Base-by-base conservation (phyloP, 1,140 invertebrate species). In the Macrostomum lignano region DNA sequence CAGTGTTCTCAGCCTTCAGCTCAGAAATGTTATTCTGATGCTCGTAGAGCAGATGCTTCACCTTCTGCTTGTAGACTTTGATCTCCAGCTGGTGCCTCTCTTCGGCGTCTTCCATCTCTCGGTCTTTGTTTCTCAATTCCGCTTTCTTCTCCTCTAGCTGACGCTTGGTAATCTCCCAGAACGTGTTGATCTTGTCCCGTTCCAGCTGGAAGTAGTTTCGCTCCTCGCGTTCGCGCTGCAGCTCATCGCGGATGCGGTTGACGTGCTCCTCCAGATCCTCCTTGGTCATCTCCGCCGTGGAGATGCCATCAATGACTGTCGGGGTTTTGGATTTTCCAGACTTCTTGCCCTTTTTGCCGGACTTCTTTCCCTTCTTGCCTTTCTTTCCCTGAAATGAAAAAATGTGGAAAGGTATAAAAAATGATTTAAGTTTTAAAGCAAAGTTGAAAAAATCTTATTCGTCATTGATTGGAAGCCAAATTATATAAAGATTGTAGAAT, bases 151-250 rank as follows among this genome's bases (percentile, higher is more conserved):
- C 75, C 38, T 78, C 70, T 5, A 81, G 51, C 48, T 81, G 72
- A 41, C 71, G 67, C 42, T 72, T 66, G 1, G 74, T 74, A 28
- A 79, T 74, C 52, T 88, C 78, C 79, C 79, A 88, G 55, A 84
- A 84, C 19, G 74, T 77, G 39, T 76, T 66, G 10, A 88, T 67
- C 58, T 84, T 84, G 50, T 91, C 81, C 42, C 81, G 64, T 56
- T 93, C 82, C 31, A 88, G 51, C 60, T 88, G 81, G 44, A 88
- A 86, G 48, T 74, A 86, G 52, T 88, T 88, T 41, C 81, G 60
- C 53, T 91, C 79, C 55, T 88, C 79, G 42, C 79, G 63, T 57
- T 88, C 81, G 26, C 75, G 66, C 46, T 88, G 79, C 47, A 86
- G 62, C 59, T 88, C 78, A 38, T 81, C 74, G 45, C 76, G 68